These are phyloP conservation scores for Climacteris rufus DNA, from an alignment of 2,113 vertebrate species.

Conservation along the genomic window DNA sequence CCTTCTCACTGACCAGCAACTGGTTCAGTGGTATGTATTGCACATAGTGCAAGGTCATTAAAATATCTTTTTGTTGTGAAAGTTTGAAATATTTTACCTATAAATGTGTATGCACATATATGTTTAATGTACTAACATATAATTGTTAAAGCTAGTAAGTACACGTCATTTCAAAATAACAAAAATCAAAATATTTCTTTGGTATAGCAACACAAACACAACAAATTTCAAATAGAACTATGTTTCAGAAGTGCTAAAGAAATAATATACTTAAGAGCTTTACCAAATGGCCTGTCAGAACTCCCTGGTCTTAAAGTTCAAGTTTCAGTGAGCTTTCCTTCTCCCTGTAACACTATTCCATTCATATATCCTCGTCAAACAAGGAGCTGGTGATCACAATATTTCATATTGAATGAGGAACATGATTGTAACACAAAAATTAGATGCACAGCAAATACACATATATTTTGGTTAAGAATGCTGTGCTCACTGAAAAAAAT, in stretches of 20 bases:
- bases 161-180: background rate
- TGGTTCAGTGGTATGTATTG: background rate
- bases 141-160: background rate
- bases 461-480: accelerated
- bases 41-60: background rate
- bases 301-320: background rate
- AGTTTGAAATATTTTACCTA: background rate
- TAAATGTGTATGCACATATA: background rate
- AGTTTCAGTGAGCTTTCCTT: background rate
- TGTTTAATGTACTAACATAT: background rate
- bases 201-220: background rate
- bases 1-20: background rate
- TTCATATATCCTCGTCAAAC: background rate
- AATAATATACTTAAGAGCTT: background rate
- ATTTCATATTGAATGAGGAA: background rate
- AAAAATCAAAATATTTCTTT: background rate
- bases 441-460: background rate
- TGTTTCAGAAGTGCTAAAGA: background rate
- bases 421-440: background rate
- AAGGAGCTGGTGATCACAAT: background rate
- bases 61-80: background rate
- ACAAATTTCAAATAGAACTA: background rate
- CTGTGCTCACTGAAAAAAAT: background rate
- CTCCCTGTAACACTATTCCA: background rate
- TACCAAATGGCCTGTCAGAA: background rate